Evolutionary conservation across 23 tunicate genomes (phyloP), one percentile per base, ranked within the genome.

Genomic region (Phallusia fumigata): DNA sequence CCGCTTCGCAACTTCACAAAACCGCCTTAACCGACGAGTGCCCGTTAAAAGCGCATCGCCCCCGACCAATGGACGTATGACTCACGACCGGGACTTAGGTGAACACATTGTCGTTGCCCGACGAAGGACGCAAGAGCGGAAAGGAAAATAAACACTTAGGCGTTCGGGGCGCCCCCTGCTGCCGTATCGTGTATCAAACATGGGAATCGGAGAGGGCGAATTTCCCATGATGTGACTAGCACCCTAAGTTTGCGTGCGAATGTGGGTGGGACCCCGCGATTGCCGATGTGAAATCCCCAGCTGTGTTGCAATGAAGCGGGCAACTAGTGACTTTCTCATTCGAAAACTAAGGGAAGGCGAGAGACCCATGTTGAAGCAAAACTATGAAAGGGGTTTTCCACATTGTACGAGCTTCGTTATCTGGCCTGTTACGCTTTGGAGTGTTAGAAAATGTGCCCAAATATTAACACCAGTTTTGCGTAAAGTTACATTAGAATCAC

Each of bases 121-220:
- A 24, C 11, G 69, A 58, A 24, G 69, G 69, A 58, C 69, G 69
- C 69, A 1, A 22, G 13, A 24, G 69, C 69, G 69, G 69, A 58
- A 58, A 58, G 16, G 69, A 58, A 58, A 58, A 58, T 58, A 58
- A 58, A 58, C 69, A 58, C 69, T 58, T 16, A 24, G 26, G 69
- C 69, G 26, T 24, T 1, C 1, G 28, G 28, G 13, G 69, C 69
- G 16, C 3, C 11, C 28, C 11, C 26, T 16, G 69, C 5, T 58
- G 69, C 13, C 69, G 69, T 58, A 58, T 58, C 69, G 69, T 16
- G 69, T 58, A 58, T 58, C 69, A 58, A 58, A 58, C 69, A 58
- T 58, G 69, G 69, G 69, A 58, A 58, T 58, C 26, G 69, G 16
- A 58, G 26, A 58, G 69, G 28, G 11, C 26, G 28, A 58, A 6